Percentiles rank a stretch among this genome's conserved stretches.
Conservation (phyloP, 2,113 vertebrate species). For the Tragelaphus imberbis region DNA sequence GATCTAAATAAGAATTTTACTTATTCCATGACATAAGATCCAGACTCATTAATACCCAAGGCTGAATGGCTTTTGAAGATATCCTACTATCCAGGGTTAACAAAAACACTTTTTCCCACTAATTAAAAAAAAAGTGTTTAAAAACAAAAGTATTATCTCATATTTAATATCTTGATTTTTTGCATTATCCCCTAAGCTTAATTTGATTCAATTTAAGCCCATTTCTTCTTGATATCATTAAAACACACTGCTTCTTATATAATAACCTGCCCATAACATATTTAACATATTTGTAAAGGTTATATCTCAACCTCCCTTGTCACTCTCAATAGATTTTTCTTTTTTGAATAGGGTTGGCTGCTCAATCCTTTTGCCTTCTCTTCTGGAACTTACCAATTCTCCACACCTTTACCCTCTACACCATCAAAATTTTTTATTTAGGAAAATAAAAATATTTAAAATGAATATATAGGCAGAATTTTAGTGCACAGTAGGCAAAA, state of each 20-base stretch:
- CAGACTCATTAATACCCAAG: neutral
- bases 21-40: neutral
- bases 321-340: neutral
- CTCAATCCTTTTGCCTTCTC: neutral
- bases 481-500: neutral
- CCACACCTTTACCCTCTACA: neutral
- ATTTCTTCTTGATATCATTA: neutral
- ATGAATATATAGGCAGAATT: neutral
- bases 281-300: neutral
- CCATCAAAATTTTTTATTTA: neutral
- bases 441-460: neutral
- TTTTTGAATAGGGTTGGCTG: neutral
- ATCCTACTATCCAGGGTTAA: neutral
- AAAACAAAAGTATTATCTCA: neutral
- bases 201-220: neutral
- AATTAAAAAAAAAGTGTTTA: slow-evolving; percentile 17
- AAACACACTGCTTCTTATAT: neutral
- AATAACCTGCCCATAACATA: neutral
- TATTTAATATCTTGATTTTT: neutral
- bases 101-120: neutral
- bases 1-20: neutral
- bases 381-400: neutral
- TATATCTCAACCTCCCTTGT: neutral
- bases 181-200: slow-evolving; percentile 15
- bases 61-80: slow-evolving; percentile 15